A percentile compares a stretch with the other conserved stretches of the same genome.
Conservation (phyloP, 2,797 vertebrate genomes). For the Vespertilio murinus region DNA sequence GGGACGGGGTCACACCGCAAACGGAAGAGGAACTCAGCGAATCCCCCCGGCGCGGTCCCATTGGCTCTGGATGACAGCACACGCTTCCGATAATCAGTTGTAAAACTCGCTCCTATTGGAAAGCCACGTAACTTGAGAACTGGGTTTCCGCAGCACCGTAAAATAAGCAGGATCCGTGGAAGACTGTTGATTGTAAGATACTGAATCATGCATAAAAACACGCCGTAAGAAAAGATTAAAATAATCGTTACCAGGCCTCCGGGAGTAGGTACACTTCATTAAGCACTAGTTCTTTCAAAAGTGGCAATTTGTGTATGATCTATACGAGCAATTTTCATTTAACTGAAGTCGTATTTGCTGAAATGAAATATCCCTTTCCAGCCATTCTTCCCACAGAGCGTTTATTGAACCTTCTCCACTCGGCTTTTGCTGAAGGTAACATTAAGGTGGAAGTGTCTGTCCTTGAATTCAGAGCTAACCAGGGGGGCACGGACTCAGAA, state of each 20-base stretch:
- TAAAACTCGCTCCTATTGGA: background rate
- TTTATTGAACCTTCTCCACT: background rate
- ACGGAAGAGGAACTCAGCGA: background rate
- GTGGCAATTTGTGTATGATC: slow-evolving; percentile 51
- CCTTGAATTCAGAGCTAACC: background rate
- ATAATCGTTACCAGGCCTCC: background rate
- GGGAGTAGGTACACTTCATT: slow-evolving; percentile 63
- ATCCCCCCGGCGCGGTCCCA: background rate
- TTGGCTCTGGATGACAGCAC: background rate
- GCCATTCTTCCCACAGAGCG: background rate
- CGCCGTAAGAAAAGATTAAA: background rate
- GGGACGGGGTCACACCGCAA: rapidly evolving
- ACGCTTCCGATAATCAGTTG: background rate
- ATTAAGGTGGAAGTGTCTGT: background rate
- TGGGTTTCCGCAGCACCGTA: background rate
- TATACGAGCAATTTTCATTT: slow-evolving; percentile 61
- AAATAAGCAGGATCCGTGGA: background rate
- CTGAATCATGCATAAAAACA: background rate
- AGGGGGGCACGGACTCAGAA: rapidly evolving
- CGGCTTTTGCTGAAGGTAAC: background rate
- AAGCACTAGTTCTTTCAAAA: slow-evolving; percentile 66
- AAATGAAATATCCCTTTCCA: slow-evolving; percentile 36
- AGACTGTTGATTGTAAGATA: slow-evolving; percentile 7
- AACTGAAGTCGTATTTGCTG: slow-evolving; percentile 15
- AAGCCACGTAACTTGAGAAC: background rate